Percentiles rank a stretch among this genome's conserved stretches.
phyloP scores from a whole-genome alignment of 2,888 invertebrate genomes.

The Yponomeuta sedellus region DNA sequence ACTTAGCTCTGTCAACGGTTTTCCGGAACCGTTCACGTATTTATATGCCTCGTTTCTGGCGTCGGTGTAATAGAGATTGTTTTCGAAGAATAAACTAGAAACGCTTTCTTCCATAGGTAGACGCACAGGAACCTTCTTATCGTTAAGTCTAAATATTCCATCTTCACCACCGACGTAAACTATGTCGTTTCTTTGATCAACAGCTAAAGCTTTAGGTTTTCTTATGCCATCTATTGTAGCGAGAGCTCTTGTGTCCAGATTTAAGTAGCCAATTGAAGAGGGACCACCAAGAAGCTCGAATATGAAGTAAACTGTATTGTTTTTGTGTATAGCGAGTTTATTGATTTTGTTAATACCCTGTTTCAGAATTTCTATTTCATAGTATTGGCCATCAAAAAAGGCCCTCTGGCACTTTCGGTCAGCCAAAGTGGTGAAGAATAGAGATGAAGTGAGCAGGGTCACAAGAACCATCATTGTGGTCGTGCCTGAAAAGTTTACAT shows the following conservation, averaged over 20 bases:
- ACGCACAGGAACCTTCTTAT: slow-evolving; percentile 42
- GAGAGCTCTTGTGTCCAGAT: slow-evolving; percentile 36
- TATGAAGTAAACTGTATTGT: slow-evolving; percentile 54
- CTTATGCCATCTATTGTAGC: slow-evolving; percentile 48
- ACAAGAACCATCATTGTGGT: background rate
- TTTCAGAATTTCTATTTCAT: slow-evolving; percentile 48
- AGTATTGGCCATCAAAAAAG: slow-evolving; percentile 47
- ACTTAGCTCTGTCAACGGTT: slow-evolving; percentile 39
- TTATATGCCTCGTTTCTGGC: slow-evolving; percentile 40
- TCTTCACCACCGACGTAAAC: slow-evolving; percentile 55
- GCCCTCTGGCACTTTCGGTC: slow-evolving; percentile 43
- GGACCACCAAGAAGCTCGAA: slow-evolving; percentile 44
- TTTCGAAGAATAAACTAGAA: slow-evolving; percentile 45
- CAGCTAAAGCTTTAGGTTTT: slow-evolving; percentile 54
- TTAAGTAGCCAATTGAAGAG: slow-evolving; percentile 43
- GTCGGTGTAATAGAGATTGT: slow-evolving; percentile 49
- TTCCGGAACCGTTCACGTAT: slow-evolving; percentile 47
- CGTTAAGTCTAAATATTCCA: slow-evolving; percentile 50
- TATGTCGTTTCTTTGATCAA: slow-evolving; percentile 48
- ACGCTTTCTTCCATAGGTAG: slow-evolving; percentile 50
- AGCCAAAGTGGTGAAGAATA: background rate
- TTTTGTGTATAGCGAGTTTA: slow-evolving; percentile 43
- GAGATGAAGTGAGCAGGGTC: background rate
- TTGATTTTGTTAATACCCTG: slow-evolving; percentile 54
- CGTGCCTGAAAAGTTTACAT: background rate